phyloP scores from a whole-genome alignment of 1,140 invertebrate species.

The Chrysopa pallens region DNA sequence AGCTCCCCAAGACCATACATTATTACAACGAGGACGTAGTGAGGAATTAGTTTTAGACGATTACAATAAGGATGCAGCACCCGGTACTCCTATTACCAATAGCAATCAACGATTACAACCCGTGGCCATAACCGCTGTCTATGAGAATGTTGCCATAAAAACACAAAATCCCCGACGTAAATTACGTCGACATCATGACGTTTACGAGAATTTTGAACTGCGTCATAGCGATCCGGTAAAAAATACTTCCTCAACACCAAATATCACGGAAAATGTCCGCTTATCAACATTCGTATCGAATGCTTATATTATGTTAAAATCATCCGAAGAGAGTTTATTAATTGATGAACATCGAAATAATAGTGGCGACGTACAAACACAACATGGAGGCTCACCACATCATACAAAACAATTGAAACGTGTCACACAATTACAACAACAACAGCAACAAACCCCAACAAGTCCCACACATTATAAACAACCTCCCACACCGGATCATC shows the following conservation, averaged over 20 bases:
- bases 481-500: constrained; percentile 85
- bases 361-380: constrained; percentile 20
- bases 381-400: constrained; percentile 18
- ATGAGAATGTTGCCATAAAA: constrained; percentile 50
- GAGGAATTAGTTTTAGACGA: constrained; percentile 28
- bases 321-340: constrained; percentile 42
- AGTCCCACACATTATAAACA: constrained; percentile 81
- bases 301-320: constrained; percentile 38
- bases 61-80: constrained; percentile 16
- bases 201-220: constrained; percentile 40
- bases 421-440: constrained; percentile 14
- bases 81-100: constrained; percentile 25
- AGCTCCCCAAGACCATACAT: constrained; percentile 19
- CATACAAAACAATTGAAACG: constrained; percentile 20
- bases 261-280: constrained; percentile 12
- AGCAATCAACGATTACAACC: constrained; percentile 28
- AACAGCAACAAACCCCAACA: constrained; percentile 29
- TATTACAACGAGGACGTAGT: constrained; percentile 26
- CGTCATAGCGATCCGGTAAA: constrained; percentile 18
- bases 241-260: constrained; percentile 14
- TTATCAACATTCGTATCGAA: constrained; percentile 30
- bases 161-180: constrained; percentile 54
- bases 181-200: constrained; percentile 37
- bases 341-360: constrained; percentile 24
- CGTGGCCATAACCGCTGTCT: constrained; percentile 50